Evolutionary conservation across 2,888 invertebrate species (phyloP).

Genomic region (Xanthia icteritia): DNA sequence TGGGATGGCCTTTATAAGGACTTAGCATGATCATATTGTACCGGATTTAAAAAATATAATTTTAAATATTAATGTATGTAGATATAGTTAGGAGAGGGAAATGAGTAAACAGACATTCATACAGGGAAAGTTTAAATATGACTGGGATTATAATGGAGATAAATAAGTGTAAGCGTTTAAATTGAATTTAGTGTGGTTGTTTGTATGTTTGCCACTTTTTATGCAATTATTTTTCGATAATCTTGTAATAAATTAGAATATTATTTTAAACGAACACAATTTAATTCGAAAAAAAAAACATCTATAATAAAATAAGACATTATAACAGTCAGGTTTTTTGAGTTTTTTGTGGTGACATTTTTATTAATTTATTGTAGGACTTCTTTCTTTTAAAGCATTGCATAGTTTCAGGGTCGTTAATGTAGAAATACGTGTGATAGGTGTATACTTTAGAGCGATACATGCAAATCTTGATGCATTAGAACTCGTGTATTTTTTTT

Average conservation of each 20-base stretch:
- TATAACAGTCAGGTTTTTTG: background rate
- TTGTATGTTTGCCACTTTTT: slow-evolving; percentile 18
- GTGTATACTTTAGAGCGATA: slow-evolving; percentile 19
- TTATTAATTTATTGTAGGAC: background rate
- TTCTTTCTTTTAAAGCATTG: background rate
- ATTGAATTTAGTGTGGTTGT: slow-evolving; percentile 18
- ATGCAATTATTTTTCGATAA: slow-evolving; percentile 2
- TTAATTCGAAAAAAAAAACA: too few species aligned
- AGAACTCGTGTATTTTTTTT: background rate
- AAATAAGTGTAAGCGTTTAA: slow-evolving; percentile 2
- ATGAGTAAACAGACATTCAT: slow-evolving; percentile 21
- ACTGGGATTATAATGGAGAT: slow-evolving; percentile 7
- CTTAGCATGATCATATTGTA: background rate
- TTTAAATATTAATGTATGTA: background rate
- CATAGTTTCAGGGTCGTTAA: background rate
- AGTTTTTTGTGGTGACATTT: background rate
- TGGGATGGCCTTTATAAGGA: background rate
- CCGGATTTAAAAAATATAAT: background rate
- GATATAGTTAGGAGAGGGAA: slow-evolving; percentile 7
- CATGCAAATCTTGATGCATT: background rate
- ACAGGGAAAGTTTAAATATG: slow-evolving; percentile 43
- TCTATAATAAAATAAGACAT: too few species aligned
- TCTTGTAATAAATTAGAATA: background rate
- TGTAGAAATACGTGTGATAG: slow-evolving; percentile 4
- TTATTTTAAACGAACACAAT: background rate